Percentiles rank a stretch among this genome's conserved stretches.
phyloP scores from a whole-genome alignment of 2,113 vertebrate species.

The Leuciscus idus region DNA sequence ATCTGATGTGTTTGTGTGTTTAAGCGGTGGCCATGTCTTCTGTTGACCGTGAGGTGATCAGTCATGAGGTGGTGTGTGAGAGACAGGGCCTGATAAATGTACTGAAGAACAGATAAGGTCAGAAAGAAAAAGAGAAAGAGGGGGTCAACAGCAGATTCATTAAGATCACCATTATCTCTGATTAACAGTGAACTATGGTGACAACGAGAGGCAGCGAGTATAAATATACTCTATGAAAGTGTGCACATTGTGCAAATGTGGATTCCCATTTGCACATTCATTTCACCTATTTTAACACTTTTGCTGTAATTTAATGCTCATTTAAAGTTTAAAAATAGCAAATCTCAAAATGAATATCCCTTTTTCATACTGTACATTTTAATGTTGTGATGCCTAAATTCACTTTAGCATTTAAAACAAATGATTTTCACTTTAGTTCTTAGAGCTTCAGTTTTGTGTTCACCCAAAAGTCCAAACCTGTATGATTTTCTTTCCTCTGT shows the following conservation, averaged over 20 bases:
- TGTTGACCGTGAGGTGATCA: constrained; percentile 68
- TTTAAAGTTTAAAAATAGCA: background rate
- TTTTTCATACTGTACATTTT: background rate
- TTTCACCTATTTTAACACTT: background rate
- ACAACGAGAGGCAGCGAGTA: background rate
- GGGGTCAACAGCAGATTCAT: constrained; percentile 71
- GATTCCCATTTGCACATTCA: background rate
- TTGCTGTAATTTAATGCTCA: background rate
- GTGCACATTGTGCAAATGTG: background rate
- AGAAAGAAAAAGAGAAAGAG: constrained; percentile 76
- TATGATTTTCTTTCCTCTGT: background rate
- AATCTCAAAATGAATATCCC: background rate
- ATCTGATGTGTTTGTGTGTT: constrained; percentile 9
- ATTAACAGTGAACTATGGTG: constrained; percentile 75
- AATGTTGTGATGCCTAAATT: background rate
- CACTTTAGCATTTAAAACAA: background rate
- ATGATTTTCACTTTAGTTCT: background rate
- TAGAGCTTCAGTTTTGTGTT: background rate
- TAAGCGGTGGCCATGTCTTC: constrained; percentile 10
- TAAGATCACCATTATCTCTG: constrained; percentile 82
- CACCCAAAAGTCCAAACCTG: background rate
- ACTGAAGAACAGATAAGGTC: constrained; percentile 49
- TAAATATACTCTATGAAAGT: background rate
- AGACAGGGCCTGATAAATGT: constrained; percentile 71
- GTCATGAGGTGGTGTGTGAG: constrained; percentile 76